Percentiles rank a stretch among this genome's conserved stretches.
phyloP scores from a whole-genome alignment of 1,140 invertebrate species.

The Leptestheria dahalacensis region DNA sequence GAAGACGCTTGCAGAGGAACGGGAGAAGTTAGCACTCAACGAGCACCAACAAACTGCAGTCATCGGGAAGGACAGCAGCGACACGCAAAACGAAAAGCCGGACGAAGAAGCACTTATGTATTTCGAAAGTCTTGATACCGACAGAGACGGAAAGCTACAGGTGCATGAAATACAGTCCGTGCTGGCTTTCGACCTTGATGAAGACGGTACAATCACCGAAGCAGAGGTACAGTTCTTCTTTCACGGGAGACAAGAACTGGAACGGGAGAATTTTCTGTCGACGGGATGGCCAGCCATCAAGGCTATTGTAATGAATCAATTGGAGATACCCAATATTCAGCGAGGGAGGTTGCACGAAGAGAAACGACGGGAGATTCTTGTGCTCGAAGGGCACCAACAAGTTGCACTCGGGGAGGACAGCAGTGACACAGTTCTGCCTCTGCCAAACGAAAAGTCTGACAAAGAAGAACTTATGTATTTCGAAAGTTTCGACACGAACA shows the following conservation, averaged over 20 bases:
- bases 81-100: conserved; percentile 33
- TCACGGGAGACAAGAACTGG: conserved; percentile 48
- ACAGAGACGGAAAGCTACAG: conserved; percentile 58
- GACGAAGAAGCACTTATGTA: conserved; percentile 26
- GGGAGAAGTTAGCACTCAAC: conserved; percentile 55
- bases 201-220: conserved; percentile 66
- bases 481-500: conserved; percentile 54
- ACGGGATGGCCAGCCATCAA: conserved; percentile 59
- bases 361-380: conserved; percentile 8
- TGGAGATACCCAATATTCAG: too few species aligned
- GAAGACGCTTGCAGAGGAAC: conserved; percentile 52
- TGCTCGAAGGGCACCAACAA: background rate
- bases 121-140: conserved; percentile 58
- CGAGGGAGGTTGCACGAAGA: conserved; percentile 23
- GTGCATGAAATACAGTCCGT: conserved; percentile 59
- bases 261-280: conserved; percentile 50
- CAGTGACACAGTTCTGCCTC: conserved; percentile 15
- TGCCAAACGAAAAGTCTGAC: conserved; percentile 18
- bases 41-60: conserved; percentile 45
- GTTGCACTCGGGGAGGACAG: background rate
- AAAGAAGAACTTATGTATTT: conserved; percentile 36
- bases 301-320: conserved; percentile 51
- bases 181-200: conserved; percentile 66
- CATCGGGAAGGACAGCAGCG: conserved; percentile 30
- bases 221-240: conserved; percentile 74